Conservation (phyloP, 2,797 vertebrate species). For the Rallus crepitans region DNA sequence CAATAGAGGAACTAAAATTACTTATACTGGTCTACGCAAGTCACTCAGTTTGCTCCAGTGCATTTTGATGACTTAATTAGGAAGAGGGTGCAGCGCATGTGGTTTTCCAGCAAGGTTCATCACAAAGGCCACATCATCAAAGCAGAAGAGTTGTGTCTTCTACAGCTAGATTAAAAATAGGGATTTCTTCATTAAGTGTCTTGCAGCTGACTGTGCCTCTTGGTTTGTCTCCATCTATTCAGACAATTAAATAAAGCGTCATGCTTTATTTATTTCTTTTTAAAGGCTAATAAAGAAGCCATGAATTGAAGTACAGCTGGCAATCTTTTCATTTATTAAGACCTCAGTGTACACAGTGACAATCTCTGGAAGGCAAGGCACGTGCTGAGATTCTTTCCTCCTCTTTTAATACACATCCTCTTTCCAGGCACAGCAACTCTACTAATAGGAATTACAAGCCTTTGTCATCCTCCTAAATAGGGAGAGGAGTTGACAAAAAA, state of each 20-base stretch:
- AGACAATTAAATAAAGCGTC: conserved; percentile 74
- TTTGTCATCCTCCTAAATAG: neutral
- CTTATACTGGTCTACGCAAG: conserved; percentile 68
- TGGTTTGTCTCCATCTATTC: conserved; percentile 68
- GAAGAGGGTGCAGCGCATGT: conserved; percentile 62
- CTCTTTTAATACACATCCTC: conserved; percentile 5
- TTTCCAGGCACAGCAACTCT: conserved; percentile 48
- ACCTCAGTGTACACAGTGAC: conserved; percentile 33
- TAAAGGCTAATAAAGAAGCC: conserved; percentile 68
- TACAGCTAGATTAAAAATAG: conserved; percentile 69
- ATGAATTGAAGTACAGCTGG: conserved; percentile 70
- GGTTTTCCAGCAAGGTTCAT: conserved; percentile 73
- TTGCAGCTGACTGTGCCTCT: conserved; percentile 41
- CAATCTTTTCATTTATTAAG: conserved; percentile 73
- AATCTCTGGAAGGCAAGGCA: conserved; percentile 35
- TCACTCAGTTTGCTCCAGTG: conserved; percentile 63
- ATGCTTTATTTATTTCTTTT: conserved; percentile 64
- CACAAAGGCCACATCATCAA: conserved; percentile 73
- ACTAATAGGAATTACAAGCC: conserved; percentile 49
- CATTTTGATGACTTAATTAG: conserved; percentile 85
- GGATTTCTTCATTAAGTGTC: conserved; percentile 72
- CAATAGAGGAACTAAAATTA: conserved; percentile 80
- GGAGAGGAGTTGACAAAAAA: neutral
- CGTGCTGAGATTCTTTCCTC: neutral
- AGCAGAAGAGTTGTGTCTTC: conserved; percentile 55